Conservation (phyloP, 2,113 vertebrate species). For the Synodontis membranacea region DNA sequence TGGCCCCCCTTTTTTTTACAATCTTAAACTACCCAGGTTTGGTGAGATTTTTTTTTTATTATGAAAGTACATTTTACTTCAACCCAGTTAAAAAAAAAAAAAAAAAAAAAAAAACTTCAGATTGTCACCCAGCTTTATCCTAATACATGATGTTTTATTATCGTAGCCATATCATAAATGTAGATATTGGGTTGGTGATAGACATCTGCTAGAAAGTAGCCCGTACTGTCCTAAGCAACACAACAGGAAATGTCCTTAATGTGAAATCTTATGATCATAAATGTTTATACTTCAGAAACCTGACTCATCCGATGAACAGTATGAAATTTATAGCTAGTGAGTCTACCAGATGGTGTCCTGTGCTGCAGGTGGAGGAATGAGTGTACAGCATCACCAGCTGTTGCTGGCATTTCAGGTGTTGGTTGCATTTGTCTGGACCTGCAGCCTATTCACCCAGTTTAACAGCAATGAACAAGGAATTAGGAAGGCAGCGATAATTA, state of each 20-base stretch:
- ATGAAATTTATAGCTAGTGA: neutral
- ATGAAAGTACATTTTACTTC: neutral
- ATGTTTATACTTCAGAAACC: neutral
- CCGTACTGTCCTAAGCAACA: no score
- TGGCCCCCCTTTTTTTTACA: neutral
- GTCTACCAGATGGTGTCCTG: slow-evolving; percentile 3
- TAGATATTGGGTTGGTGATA: neutral
- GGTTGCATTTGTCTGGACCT: neutral
- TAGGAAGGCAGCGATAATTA: neutral
- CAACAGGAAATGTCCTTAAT: no score
- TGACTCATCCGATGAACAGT: neutral
- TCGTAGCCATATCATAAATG: neutral
- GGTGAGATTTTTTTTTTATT: neutral
- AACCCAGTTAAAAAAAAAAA: neutral
- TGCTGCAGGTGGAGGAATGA: neutral
- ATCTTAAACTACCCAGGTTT: neutral
- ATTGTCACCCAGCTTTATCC: neutral
- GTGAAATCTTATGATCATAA: neutral
- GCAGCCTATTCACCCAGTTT: neutral
- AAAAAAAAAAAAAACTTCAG: neutral
- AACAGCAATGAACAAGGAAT: no score
- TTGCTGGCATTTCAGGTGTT: slow-evolving; percentile 22
- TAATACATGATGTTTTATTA: neutral
- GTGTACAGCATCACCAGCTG: neutral
- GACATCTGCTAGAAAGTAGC: neutral